Evolutionary conservation across 2,888 invertebrate genomes (phyloP), one percentile per base, ranked within the genome.

Genomic region (Autographa pulchrina): DNA sequence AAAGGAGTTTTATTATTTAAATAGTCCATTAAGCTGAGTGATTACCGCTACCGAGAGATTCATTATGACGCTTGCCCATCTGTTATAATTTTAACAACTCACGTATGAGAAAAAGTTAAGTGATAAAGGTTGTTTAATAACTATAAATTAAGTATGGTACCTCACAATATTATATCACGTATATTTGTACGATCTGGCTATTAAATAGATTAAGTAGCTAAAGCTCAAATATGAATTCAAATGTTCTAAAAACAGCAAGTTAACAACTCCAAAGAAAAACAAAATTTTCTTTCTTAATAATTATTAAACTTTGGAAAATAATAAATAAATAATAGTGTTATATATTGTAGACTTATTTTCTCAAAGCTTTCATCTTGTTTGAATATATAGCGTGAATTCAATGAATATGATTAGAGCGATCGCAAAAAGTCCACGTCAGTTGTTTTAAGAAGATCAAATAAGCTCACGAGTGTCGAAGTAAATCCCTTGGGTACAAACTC

Each of bases 1-100:
- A 78, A 81, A 82, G 80, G 84, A 13, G 32, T 78, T 72, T 77
- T 81, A 85, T 85, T 86, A 82, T 81, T 80, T 84, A 83, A 85
- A 84, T 80, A 81, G 78, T 75, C 84, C 80, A 86, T 88, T 86
- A 85, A 85, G 81, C 72, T 87, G 78, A 86, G 83, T 81, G 78
- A 80, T 82, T 74, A 78, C 80, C 65, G 75, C 66, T 72, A 38
- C 68, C 68, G 70, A 56, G 72, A 80, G 74, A 75, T 74, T 75
- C 68, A 76, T 79, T 78, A 80, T 68, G 31, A 18, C 65, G 35
- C 32, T 69, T 75, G 72, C 62, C 82, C 84, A 83, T 79, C 75
- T 77, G 84, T 58, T 71, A 74, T 74, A 70, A 71, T 75, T 72
- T 59, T 71, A 52, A 65, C 25, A 54, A 62, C 70, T 48, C 59